Percentiles rank a stretch among this genome's conserved stretches.
Conservation (phyloP, 2,113 vertebrate species). For the Rhagologus leucostigma region DNA sequence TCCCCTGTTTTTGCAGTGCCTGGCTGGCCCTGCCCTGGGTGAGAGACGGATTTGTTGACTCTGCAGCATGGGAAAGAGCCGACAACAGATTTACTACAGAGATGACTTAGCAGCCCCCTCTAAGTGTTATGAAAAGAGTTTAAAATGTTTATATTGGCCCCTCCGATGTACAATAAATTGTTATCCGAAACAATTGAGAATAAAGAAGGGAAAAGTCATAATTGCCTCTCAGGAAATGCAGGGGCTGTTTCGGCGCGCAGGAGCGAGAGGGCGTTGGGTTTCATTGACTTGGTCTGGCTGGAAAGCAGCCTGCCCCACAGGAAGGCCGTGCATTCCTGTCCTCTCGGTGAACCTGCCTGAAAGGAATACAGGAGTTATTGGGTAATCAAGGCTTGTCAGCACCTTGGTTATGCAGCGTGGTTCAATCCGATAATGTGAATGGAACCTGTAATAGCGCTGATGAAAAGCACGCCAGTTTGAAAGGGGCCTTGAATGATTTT, state of each 20-base stretch:
- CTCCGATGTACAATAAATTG: conserved; percentile 61
- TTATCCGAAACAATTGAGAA: conserved; percentile 71
- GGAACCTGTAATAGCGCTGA: conserved; percentile 88
- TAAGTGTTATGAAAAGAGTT: conserved; percentile 55
- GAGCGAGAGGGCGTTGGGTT: conserved; percentile 68
- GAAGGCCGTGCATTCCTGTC: conserved; percentile 86
- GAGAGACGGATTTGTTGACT: conserved; percentile 50
- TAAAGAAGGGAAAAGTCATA: conserved; percentile 68
- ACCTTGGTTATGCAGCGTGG: conserved; percentile 91
- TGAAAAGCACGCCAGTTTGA: conserved; percentile 86
- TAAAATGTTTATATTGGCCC: conserved; percentile 58
- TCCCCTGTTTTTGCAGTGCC: conserved; percentile 22
- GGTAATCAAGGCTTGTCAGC: conserved; percentile 93
- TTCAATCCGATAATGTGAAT: conserved; percentile 89
- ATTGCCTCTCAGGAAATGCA: conserved; percentile 69
- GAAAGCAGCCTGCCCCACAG: conserved; percentile 81
- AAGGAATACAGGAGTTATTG: conserved; percentile 89
- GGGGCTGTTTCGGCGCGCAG: conserved; percentile 51
- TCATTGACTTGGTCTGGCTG: conserved; percentile 76
- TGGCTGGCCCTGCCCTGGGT: background rate
- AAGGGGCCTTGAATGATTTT: conserved; percentile 85
- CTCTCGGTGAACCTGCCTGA: conserved; percentile 88
- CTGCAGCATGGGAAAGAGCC: conserved; percentile 65
- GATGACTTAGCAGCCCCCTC: conserved; percentile 54
- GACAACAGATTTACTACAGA: conserved; percentile 56